Evolutionary conservation across 2,888 invertebrate genomes (phyloP).

Genomic region (Noctua pronuba): DNA sequence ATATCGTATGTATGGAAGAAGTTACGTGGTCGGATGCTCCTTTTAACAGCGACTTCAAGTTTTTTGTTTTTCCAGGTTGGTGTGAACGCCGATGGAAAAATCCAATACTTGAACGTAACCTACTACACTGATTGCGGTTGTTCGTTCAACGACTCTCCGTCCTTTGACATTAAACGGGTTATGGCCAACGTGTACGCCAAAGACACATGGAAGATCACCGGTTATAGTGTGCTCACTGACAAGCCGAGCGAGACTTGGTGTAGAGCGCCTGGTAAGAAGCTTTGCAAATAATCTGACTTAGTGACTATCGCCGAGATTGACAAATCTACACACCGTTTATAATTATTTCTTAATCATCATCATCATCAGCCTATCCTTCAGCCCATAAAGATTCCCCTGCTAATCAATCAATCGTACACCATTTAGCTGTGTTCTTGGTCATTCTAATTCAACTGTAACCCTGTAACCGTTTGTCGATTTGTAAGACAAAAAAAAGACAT

Average conservation of each 20-base stretch:
- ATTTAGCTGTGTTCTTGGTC: not conserved
- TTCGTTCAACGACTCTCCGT: constrained; percentile 80
- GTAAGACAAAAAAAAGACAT: no score
- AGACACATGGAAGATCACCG: constrained; percentile 84
- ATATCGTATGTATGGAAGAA: not conserved
- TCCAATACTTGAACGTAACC: constrained; percentile 89
- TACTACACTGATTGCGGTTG: constrained; percentile 84
- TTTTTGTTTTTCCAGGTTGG: constrained; percentile 80
- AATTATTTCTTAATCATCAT: not conserved
- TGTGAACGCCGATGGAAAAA: constrained; percentile 88
- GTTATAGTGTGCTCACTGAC: constrained; percentile 91
- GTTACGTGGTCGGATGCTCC: no score
- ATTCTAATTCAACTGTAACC: not conserved
- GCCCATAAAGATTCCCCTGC: not conserved
- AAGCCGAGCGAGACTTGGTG: constrained; percentile 92
- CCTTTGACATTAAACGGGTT: constrained; percentile 70
- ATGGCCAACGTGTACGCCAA: constrained; percentile 89
- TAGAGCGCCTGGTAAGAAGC: constrained; percentile 92
- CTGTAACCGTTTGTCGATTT: not conserved
- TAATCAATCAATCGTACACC: not conserved
- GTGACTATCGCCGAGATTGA: not conserved
- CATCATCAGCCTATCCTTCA: not conserved
- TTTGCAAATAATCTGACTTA: not conserved
- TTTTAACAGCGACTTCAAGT: not conserved
- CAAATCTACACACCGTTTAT: not conserved